These are phyloP conservation scores for Limonius californicus DNA, from an alignment of 1,140 invertebrate genomes.

Conservation along the genomic window DNA sequence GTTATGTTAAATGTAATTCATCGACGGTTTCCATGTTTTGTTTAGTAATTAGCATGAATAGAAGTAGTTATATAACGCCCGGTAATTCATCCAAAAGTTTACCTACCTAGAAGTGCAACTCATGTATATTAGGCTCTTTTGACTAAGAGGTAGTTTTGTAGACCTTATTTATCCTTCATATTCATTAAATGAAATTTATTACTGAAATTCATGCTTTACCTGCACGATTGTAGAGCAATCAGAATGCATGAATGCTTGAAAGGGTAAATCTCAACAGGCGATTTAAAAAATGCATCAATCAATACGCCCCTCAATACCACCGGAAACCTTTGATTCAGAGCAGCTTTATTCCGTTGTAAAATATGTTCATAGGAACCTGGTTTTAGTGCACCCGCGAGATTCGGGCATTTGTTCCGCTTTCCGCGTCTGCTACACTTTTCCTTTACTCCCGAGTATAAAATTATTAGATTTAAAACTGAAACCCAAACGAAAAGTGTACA, in stretches of 20 bases:
- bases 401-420: slow-evolving; percentile 10
- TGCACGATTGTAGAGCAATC: too few species aligned
- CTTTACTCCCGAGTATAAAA: neutral
- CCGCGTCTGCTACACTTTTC: slow-evolving; percentile 1
- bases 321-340: slow-evolving; percentile 5
- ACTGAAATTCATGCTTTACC: too few species aligned
- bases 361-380: neutral
- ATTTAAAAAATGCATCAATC: slow-evolving; percentile 11
- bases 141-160: too few species aligned
- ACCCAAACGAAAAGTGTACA: neutral
- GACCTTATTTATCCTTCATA: too few species aligned
- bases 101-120: too few species aligned
- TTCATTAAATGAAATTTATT: too few species aligned
- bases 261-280: neutral
- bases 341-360: slow-evolving; percentile 1
- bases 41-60: too few species aligned
- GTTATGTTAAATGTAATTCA: too few species aligned
- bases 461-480: neutral
- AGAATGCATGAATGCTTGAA: neutral
- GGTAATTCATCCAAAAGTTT: too few species aligned
- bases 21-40: too few species aligned
- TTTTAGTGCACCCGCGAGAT: slow-evolving; percentile 8
- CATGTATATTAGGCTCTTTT: too few species aligned
- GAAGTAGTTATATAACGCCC: too few species aligned
- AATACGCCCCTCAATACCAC: neutral